Base-by-base conservation (phyloP, 2,888 invertebrate species). In the Lochmaea crataegi region DNA sequence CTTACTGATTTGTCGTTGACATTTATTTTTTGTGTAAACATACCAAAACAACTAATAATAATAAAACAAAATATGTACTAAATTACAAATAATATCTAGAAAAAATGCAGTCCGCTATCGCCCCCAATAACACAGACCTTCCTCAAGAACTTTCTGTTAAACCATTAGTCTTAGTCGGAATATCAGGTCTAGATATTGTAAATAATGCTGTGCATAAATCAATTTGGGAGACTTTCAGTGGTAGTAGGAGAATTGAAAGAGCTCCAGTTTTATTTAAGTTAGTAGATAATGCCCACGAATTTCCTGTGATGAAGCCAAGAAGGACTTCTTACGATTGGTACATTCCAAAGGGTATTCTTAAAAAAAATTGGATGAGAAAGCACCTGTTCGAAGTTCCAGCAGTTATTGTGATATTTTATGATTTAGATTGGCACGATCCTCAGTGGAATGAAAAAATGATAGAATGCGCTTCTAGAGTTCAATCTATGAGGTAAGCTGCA, bases 381-480 rank as follows among this genome's bases (percentile, higher is more conserved):
- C 96, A 98, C 84, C 89, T 97, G 51, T 92, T 94, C 79, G 90
- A 94, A 72, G 90, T 99, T 77, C 99, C 99, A 10, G 94, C 98
- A 1, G 94, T 99, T 0, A 93, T 97, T 38, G 97, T 98, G 2
- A 91, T 98, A 75, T 99, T 99, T 87, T 96, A 96, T 86, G 98
- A 99, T 83, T 91, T 99, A 84, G 98, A 99, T 87, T 99, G 99
- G 99, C 96, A 96, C 85, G 98, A 98, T 87, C 89, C 91, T 0
- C 91, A 93, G 77, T 99, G 98, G 98, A 94, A 94, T 80, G 98
- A 98, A 80, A 97, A 96, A 84, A 96, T 96, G 84, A 93, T 95
- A 81, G 98, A 98, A 86, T 98, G 97, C 87, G 94, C 96, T 10
- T 94, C 95, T 0, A 90, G 94, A 81, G 94, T 98, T 45, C 96